Conservation (phyloP, 2,113 vertebrate species). For the Sander vitreus region DNA sequence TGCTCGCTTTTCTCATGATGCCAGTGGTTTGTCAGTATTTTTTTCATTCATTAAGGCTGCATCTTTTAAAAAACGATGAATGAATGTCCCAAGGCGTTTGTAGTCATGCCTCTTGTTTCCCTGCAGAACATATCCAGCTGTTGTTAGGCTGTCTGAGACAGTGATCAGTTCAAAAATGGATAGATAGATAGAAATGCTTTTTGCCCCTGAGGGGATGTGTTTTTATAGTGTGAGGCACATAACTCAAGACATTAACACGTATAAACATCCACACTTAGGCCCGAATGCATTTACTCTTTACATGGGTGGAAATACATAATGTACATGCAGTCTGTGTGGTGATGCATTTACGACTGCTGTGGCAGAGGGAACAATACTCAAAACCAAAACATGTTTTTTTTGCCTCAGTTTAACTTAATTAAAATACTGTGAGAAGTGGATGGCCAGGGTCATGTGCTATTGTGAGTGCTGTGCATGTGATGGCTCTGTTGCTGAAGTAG, state of each 20-base stretch:
- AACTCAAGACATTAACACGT: background rate
- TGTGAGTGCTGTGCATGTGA: background rate
- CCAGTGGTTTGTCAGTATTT: background rate
- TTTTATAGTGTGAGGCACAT: background rate
- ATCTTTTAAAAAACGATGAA: background rate
- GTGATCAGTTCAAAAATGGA: background rate
- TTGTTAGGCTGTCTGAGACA: slow-evolving; percentile 12
- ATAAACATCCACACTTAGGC: background rate
- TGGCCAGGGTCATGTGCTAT: background rate
- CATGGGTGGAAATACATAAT: too few species aligned
- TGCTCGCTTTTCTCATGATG: background rate
- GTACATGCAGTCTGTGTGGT: background rate
- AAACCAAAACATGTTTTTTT: background rate
- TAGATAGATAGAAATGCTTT: background rate
- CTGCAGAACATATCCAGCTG: slow-evolving; percentile 29
- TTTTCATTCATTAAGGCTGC: background rate
- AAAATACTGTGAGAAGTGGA: background rate
- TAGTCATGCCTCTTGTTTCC: slow-evolving; percentile 36
- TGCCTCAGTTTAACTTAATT: background rate
- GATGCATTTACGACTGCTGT: background rate
- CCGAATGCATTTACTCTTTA: too few species aligned
- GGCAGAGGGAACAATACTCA: background rate
- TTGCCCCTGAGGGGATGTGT: background rate
- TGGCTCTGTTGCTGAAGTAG: background rate
- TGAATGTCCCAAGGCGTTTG: background rate